Conservation (phyloP, 2,797 vertebrate genomes). For the Rhincodon typus region DNA sequence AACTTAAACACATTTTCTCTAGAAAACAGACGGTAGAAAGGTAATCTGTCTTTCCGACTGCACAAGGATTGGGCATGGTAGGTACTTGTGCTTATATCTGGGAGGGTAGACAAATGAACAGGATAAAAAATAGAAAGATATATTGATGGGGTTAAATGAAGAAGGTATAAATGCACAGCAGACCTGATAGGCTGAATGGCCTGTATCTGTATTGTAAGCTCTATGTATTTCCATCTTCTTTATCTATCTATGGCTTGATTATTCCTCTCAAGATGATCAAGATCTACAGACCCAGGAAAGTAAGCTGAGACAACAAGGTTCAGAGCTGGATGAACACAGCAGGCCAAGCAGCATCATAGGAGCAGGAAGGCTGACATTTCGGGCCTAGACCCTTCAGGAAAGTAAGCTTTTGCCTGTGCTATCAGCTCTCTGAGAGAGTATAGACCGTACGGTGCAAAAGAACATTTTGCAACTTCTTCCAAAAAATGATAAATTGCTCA, state of each 20-base stretch:
- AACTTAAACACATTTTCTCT: too few species aligned
- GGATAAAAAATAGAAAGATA: background rate
- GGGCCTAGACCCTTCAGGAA: too few species aligned
- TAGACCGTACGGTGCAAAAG: background rate
- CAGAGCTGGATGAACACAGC: too few species aligned
- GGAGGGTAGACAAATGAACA: background rate
- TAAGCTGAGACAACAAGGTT: too few species aligned
- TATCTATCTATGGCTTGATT: background rate
- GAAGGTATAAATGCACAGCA: background rate
- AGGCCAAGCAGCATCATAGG: too few species aligned
- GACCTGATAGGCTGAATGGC: background rate
- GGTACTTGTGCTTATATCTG: background rate
- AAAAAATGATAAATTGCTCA: background rate
- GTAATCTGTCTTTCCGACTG: too few species aligned
- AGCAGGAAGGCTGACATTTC: too few species aligned
- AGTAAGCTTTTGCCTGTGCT: background rate
- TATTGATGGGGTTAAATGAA: background rate
- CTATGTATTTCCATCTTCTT: background rate
- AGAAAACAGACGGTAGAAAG: too few species aligned
- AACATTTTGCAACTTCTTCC: background rate
- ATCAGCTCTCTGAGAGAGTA: background rate
- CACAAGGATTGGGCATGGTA: too few species aligned
- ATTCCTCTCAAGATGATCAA: background rate
- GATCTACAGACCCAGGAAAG: background rate
- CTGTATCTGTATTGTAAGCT: background rate